These are phyloP conservation scores for Phocoena phocoena DNA, from an alignment of 2,113 vertebrate species.

Conservation along the genomic window DNA sequence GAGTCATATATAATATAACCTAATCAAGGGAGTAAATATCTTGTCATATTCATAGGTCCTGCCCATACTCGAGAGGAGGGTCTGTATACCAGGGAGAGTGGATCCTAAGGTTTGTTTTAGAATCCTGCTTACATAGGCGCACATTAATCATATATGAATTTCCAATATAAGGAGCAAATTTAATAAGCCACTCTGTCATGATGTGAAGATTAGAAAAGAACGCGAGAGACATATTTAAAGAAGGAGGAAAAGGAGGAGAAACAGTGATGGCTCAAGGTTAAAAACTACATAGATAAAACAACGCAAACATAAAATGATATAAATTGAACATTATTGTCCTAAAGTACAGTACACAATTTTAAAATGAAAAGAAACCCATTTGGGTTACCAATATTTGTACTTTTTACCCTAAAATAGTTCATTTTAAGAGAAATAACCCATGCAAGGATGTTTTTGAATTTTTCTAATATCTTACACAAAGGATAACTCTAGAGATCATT, in stretches of 20 bases:
- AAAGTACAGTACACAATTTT: background rate
- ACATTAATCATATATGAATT: background rate
- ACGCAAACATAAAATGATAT: background rate
- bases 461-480: slow-evolving; percentile 21
- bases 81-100: background rate
- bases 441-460: background rate
- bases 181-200: background rate
- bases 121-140: background rate
- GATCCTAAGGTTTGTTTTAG: background rate
- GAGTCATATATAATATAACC: background rate
- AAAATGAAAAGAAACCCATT: background rate
- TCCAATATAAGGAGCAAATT: background rate
- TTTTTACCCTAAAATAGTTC: background rate
- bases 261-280: background rate
- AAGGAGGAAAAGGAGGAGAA: background rate
- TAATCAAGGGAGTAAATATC: background rate
- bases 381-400: background rate
- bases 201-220: background rate
- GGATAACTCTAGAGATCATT: background rate
- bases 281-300: background rate
- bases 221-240: background rate
- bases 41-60: background rate
- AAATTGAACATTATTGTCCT: background rate
- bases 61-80: background rate
- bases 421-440: background rate